Conservation (phyloP, 2,797 vertebrate species). For the Alauda arvensis region DNA sequence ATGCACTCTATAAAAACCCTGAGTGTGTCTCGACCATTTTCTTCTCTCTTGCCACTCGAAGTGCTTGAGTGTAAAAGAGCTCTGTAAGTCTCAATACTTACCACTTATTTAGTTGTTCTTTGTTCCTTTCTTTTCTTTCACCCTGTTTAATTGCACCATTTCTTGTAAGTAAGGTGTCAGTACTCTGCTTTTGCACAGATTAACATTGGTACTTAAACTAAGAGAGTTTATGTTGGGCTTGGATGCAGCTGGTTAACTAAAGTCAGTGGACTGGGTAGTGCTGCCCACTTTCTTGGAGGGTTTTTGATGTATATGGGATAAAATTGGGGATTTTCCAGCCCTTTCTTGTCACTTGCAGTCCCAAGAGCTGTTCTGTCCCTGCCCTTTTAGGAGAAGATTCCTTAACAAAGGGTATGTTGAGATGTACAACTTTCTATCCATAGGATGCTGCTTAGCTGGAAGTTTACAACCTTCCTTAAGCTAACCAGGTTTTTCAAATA, state of each 20-base stretch:
- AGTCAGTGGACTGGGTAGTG: not conserved
- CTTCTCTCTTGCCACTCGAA: not conserved
- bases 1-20: not conserved
- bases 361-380: not conserved
- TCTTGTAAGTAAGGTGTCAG: not conserved
- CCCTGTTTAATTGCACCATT: not conserved
- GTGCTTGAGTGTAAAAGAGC: not conserved
- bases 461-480: not conserved
- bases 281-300: not conserved
- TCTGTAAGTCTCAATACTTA: not conserved
- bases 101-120: not conserved
- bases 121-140: not conserved
- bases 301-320: not conserved
- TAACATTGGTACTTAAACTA: not conserved
- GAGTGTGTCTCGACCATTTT: not conserved
- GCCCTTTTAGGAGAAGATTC: not conserved
- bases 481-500: not conserved
- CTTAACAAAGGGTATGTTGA: not conserved
- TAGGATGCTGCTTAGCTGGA: not conserved
- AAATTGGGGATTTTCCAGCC: fast-evolving
- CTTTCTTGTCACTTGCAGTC: not conserved
- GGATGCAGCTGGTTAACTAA: not conserved
- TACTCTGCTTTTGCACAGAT: not conserved
- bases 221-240: not conserved
- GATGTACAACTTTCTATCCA: not conserved